These are phyloP conservation scores for Gobionotothen gibberifrons DNA, from an alignment of 2,797 vertebrate genomes.

Conservation along the genomic window DNA sequence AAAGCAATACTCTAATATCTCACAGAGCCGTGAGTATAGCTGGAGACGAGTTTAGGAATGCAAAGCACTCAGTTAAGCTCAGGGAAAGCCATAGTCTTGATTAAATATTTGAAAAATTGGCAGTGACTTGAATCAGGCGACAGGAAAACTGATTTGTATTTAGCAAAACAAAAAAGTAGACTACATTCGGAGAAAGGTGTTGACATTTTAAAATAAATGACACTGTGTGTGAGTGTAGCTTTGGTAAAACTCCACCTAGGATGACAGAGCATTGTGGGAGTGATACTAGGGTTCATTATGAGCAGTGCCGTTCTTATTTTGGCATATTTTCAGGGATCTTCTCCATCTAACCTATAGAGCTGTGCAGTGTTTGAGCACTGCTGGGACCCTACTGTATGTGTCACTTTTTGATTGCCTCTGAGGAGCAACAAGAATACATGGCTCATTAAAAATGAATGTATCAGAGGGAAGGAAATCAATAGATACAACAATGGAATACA, in stretches of 20 bases:
- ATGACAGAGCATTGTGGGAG: constrained; percentile 17
- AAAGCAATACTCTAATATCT: background rate
- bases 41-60: background rate
- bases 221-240: background rate
- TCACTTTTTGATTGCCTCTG: constrained; percentile 57
- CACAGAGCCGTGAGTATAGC: no score
- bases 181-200: background rate
- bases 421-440: constrained; percentile 41
- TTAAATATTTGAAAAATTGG: constrained; percentile 10
- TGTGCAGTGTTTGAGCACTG: constrained; percentile 20
- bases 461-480: constrained; percentile 67
- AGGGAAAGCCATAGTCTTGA: background rate
- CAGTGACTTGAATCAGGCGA: background rate
- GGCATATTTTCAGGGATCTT: constrained; percentile 6
- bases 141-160: background rate
- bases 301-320: constrained; percentile 8
- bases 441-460: constrained; percentile 74
- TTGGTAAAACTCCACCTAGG: background rate
- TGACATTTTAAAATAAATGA: background rate
- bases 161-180: background rate
- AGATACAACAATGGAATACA: constrained; percentile 75
- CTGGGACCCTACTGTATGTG: constrained; percentile 36
- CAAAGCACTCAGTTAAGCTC: background rate
- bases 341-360: constrained; percentile 30
- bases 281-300: constrained; percentile 5